Percentiles rank a stretch among this genome's conserved stretches.
phyloP scores from a whole-genome alignment of 2,797 vertebrate species.

The Coranthus polyacanthus region DNA sequence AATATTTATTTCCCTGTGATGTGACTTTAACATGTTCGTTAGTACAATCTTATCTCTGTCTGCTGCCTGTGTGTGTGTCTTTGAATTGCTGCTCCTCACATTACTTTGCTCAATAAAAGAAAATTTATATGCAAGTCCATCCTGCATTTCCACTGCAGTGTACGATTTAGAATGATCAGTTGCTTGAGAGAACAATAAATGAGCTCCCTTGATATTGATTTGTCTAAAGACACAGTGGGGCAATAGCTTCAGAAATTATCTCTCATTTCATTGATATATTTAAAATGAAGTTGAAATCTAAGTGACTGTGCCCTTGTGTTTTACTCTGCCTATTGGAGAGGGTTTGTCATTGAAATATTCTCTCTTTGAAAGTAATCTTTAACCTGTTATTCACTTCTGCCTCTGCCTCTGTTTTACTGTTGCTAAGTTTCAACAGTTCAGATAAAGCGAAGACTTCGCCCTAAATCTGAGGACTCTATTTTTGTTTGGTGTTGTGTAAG shows the following conservation, averaged over 20 bases:
- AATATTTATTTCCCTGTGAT: not conserved
- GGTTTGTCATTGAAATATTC: not conserved
- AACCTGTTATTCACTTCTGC: not conserved
- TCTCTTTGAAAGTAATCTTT: not conserved
- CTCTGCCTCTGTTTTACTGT: not conserved
- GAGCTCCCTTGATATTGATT: slow-evolving; percentile 57
- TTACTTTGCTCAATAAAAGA: slow-evolving; percentile 62
- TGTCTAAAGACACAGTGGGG: slow-evolving; percentile 40
- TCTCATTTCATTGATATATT: slow-evolving; percentile 34
- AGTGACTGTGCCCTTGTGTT: slow-evolving; percentile 1
- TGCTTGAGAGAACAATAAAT: slow-evolving; percentile 63
- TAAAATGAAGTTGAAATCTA: slow-evolving; percentile 25
- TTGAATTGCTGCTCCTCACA: slow-evolving; percentile 51
- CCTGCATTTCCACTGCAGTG: slow-evolving; percentile 52
- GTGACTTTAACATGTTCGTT: slow-evolving; percentile 34
- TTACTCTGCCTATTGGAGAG: not conserved
- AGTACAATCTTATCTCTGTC: slow-evolving; percentile 40
- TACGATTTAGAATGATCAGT: slow-evolving; percentile 60
- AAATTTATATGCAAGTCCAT: slow-evolving; percentile 58
- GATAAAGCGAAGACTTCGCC: not conserved
- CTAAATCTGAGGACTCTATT: too few species aligned
- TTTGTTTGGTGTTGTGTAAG: too few species aligned
- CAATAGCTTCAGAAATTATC: slow-evolving; percentile 38
- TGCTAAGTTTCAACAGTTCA: not conserved
- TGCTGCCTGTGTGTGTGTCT: slow-evolving; percentile 50